These are phyloP conservation scores for Gymnoscopelus braueri DNA, from an alignment of 2,797 vertebrate genomes.

Conservation along the genomic window DNA sequence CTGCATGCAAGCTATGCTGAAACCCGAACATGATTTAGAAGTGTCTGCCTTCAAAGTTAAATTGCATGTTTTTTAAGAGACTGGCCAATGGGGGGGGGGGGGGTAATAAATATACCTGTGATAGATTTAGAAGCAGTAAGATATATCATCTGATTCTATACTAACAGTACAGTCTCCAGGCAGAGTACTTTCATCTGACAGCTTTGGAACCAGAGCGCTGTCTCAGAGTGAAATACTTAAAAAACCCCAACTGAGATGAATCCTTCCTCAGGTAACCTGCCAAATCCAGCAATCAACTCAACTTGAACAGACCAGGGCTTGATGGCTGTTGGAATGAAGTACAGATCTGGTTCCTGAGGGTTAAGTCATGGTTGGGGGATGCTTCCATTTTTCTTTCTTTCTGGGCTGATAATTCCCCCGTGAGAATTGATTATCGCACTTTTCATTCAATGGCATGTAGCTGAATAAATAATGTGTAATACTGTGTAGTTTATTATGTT, in stretches of 20 bases:
- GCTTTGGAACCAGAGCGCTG: constrained; percentile 41
- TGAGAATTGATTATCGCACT: background rate
- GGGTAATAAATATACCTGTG: constrained; percentile 27
- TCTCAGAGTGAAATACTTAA: constrained; percentile 32
- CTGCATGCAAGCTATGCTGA: background rate
- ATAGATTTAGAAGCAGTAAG: constrained; percentile 40
- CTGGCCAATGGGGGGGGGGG: constrained; percentile 12
- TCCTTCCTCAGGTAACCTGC: constrained; percentile 50
- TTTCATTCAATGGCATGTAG: too few species aligned
- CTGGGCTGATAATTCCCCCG: background rate
- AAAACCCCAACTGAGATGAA: constrained; percentile 52
- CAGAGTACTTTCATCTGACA: constrained; percentile 26
- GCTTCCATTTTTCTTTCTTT: background rate
- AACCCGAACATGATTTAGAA: background rate
- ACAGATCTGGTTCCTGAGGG: constrained; percentile 39
- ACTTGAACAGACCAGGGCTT: constrained; percentile 23
- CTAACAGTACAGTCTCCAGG: background rate
- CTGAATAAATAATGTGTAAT: too few species aligned
- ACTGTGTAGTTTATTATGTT: too few species aligned
- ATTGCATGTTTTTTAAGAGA: too few species aligned
- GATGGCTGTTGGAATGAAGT: constrained; percentile 34
- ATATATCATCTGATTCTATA: constrained; percentile 42
- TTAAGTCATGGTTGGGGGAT: constrained; percentile 26
- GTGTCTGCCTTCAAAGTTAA: too few species aligned
- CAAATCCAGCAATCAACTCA: constrained; percentile 46